A percentile compares a stretch with the other conserved stretches of the same genome.
These are phyloP conservation scores for Polyodon spathula DNA, from an alignment of 2,113 vertebrate genomes.

Conservation along the genomic window DNA sequence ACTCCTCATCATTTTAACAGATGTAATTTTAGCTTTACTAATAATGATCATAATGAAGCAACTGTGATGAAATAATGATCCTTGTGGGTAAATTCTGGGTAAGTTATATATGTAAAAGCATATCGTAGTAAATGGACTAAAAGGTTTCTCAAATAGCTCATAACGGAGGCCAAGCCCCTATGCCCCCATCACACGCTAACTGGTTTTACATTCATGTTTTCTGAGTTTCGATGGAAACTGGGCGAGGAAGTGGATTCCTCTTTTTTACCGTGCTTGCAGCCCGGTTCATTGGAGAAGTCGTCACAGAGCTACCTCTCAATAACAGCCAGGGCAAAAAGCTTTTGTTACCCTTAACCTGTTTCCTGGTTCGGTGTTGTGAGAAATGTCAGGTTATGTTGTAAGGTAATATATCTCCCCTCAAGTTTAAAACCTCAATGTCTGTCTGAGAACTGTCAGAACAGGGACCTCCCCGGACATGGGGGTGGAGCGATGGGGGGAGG, in stretches of 20 bases:
- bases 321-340: constrained; percentile 1
- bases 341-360: not conserved
- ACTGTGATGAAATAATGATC: too few species aligned
- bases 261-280: constrained; percentile 1
- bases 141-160: too few species aligned
- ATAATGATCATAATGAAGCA: too few species aligned
- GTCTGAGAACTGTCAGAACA: too few species aligned
- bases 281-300: constrained; percentile 13
- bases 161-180: constrained; percentile 5
- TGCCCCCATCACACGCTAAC: constrained; percentile 10
- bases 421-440: too few species aligned
- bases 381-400: constrained; percentile 4
- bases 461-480: too few species aligned
- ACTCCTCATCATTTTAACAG: too few species aligned
- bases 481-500: too few species aligned
- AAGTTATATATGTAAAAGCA: not conserved
- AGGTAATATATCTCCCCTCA: not conserved
- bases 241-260: not conserved
- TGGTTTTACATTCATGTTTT: constrained; percentile 2
- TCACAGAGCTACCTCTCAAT: constrained; percentile 7
- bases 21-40: too few species aligned
- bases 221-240: not conserved
- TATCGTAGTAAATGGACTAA: not conserved
- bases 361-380: constrained; percentile 4
- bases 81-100: not conserved